A percentile compares a stretch with the other conserved stretches of the same genome.
Conservation (phyloP, 35 echinoderm and acorn worm genomes). For the Apostichopus parvimensis region DNA sequence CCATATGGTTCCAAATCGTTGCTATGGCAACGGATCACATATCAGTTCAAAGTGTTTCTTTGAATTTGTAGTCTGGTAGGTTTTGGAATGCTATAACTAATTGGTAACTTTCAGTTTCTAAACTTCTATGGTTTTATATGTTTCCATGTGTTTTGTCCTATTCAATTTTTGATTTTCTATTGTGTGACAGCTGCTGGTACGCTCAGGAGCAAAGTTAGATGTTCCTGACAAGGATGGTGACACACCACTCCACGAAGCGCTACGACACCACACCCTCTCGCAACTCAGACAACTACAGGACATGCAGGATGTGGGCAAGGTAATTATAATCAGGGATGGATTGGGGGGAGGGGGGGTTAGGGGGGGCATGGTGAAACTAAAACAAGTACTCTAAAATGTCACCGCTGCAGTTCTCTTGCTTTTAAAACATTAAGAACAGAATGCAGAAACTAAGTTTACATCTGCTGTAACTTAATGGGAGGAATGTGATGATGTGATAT, state of each 20-base stretch:
- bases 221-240: slow-evolving; percentile 94
- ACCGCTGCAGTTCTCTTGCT: no score
- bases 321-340: neutral
- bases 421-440: no score
- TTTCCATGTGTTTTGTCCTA: no score
- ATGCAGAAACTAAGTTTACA: no score
- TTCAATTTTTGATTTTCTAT: neutral
- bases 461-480: no score
- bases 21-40: neutral
- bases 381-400: neutral
- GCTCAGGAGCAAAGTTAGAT: slow-evolving; percentile 86
- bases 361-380: neutral
- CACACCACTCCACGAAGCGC: slow-evolving; percentile 90
- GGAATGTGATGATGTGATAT: no score
- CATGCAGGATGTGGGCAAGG: slow-evolving; percentile 99
- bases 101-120: neutral
- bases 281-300: slow-evolving; percentile 97
- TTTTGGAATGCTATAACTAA: neutral
- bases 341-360: no score
- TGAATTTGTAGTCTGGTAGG: no score
- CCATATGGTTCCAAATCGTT: no score
- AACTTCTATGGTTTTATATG: neutral
- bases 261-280: slow-evolving; percentile 94
- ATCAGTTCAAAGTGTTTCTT: no score
- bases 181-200: slow-evolving; percentile 74